A percentile compares a stretch with the other conserved stretches of the same genome.
Conservation (phyloP, 2,797 vertebrate species). For the Glyptemys insculpta region DNA sequence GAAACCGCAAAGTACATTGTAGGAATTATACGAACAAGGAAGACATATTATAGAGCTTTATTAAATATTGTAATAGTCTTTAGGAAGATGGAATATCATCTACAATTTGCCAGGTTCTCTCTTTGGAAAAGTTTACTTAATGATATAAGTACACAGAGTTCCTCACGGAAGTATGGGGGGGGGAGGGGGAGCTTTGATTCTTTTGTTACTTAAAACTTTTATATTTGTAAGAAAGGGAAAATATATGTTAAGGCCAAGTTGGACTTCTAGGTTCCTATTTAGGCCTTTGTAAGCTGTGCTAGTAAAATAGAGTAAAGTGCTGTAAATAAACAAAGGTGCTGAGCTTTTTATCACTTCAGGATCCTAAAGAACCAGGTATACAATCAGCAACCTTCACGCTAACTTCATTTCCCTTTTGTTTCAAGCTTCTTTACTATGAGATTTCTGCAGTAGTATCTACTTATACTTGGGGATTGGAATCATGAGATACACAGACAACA, state of each 20-base stretch:
- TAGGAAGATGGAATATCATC: background rate
- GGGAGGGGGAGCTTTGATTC: background rate
- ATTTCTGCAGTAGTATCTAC: background rate
- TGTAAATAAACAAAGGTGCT: background rate
- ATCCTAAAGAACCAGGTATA: background rate
- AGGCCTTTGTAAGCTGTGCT: background rate
- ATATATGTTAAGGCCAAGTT: background rate
- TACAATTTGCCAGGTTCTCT: background rate
- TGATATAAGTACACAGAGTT: background rate
- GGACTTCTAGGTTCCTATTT: background rate
- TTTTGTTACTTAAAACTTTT: background rate
- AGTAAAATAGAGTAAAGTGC: background rate
- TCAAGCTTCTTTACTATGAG: background rate
- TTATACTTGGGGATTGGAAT: background rate
- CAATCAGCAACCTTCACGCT: background rate
- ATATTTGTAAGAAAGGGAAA: background rate
- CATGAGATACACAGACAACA: background rate
- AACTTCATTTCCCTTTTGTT: background rate
- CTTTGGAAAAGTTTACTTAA: background rate
- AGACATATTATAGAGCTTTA: conserved; percentile 14
- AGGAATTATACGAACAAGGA: conserved; percentile 27
- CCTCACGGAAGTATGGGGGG: background rate
- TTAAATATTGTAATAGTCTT: conserved; percentile 30
- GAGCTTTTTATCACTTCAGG: background rate
- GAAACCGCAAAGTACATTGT: conserved; percentile 5